Evolutionary conservation across 2,797 vertebrate genomes (phyloP).

Genomic region (Trachurus trachurus): DNA sequence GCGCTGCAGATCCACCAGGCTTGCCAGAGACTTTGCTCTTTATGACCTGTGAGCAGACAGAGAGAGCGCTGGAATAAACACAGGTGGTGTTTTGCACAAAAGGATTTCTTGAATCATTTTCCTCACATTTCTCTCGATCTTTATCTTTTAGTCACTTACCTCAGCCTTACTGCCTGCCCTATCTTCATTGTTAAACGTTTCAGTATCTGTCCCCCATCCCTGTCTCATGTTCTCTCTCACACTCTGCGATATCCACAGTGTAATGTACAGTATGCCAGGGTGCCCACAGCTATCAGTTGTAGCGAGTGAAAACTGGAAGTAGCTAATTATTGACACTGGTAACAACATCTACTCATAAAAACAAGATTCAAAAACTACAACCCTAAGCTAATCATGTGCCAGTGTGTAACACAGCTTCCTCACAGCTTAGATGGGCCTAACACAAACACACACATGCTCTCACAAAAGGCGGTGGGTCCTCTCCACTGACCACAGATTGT

Average conservation of each 20-base stretch:
- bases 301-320: not conserved
- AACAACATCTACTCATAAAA: not conserved
- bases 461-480: slow-evolving; percentile 62
- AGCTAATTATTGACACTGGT: not conserved
- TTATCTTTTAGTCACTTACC: slow-evolving; percentile 4
- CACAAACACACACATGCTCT: slow-evolving; percentile 57
- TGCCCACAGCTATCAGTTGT: not conserved
- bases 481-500: slow-evolving; percentile 70
- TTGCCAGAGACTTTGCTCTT: slow-evolving; percentile 36
- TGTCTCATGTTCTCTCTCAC: not conserved
- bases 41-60: slow-evolving; percentile 44
- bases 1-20: slow-evolving; percentile 16
- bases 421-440: slow-evolving; percentile 38
- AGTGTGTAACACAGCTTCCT: slow-evolving; percentile 25
- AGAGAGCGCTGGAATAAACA: not conserved
- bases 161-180: not conserved
- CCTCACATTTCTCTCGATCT: not conserved
- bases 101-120: slow-evolving; percentile 9
- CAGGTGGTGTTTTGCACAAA: slow-evolving; percentile 5
- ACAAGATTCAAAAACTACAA: not conserved
- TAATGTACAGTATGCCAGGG: not conserved
- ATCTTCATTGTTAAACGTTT: not conserved
- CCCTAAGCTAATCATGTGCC: not conserved
- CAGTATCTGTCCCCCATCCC: not conserved
- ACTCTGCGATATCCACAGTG: not conserved